Conservation (phyloP, 2,797 vertebrate genomes). For the Urocyon cinereoargenteus region DNA sequence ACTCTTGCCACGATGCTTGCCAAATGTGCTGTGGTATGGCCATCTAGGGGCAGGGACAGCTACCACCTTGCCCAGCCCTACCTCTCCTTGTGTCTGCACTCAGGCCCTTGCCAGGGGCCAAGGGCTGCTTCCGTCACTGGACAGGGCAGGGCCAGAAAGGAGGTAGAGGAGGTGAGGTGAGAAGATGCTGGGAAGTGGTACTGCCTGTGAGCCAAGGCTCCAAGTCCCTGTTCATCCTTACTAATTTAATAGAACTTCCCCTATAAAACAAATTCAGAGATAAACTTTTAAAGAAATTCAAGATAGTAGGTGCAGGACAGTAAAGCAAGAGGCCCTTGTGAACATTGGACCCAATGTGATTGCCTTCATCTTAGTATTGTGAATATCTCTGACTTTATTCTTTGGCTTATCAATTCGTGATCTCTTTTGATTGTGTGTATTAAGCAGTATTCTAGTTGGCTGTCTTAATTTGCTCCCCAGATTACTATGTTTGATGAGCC, state of each 20-base stretch:
- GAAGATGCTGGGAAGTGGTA: neutral
- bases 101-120: neutral
- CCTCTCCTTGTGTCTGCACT: neutral
- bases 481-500: neutral
- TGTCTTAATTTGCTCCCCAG: neutral
- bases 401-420: neutral
- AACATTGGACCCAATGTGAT: neutral
- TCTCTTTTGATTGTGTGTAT: neutral
- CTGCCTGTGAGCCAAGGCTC: neutral
- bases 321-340: neutral
- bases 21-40: neutral
- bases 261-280: neutral
- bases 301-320: neutral
- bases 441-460: neutral
- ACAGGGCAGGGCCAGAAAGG: neutral
- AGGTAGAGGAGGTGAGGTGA: too few species aligned
- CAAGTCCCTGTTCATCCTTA: neutral
- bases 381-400: neutral
- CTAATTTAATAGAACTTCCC: neutral
- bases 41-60: neutral
- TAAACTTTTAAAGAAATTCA: neutral
- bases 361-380: neutral
- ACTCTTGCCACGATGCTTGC: neutral
- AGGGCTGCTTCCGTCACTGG: neutral
- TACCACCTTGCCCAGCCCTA: neutral